Base-by-base conservation (phyloP, 2,113 vertebrate genomes). In the Anseranas semipalmata region DNA sequence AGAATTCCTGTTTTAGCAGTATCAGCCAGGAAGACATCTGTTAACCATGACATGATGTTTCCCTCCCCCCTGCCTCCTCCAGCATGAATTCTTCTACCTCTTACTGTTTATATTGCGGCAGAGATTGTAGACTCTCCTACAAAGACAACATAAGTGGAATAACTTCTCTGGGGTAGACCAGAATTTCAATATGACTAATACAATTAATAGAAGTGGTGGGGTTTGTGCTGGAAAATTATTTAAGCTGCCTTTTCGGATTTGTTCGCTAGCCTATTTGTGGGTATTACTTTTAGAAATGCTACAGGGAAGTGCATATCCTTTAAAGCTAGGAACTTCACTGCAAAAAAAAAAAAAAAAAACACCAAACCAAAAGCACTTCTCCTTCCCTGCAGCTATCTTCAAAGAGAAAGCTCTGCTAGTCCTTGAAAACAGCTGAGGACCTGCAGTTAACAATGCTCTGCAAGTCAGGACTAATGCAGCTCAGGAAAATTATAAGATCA, bases 11-110 rank as follows among this genome's bases (percentile, higher is more conserved):
- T 72, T 94, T 91, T 41, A 91, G 90, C 67, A n/a, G 81, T 82
- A 85, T 87, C 94, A 93, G 87, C 91, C 93, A 96, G 95, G 93
- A 96, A 96, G 94, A 96, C 89, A 96, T 95, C 91, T 97, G 96
- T 97, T 94, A 97, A 85, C 62, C 5, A 12, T 84, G 95, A 95
- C 89, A 95, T 28, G 92, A 88, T 83, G 86, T 66, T 92, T 92
- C 76, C 95, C 96, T 95, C 71, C 71, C 89, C 32, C 55, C 58
- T 53, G 21, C 39, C 3, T 2, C 28, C 84, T 68, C 21, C 62
- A 94, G 66, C 66, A 79, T 2, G 27, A 85, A 41, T 80, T 95
- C 48, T 89, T 94, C 70, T 93, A 56, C 66, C 62, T 93, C 91
- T 82, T 37, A 39, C 53, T 89, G 91, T 94, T 97, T 94, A 94